Evolutionary conservation across 1,140 invertebrate genomes (phyloP).

Genomic region (Eulimnadia texana): DNA sequence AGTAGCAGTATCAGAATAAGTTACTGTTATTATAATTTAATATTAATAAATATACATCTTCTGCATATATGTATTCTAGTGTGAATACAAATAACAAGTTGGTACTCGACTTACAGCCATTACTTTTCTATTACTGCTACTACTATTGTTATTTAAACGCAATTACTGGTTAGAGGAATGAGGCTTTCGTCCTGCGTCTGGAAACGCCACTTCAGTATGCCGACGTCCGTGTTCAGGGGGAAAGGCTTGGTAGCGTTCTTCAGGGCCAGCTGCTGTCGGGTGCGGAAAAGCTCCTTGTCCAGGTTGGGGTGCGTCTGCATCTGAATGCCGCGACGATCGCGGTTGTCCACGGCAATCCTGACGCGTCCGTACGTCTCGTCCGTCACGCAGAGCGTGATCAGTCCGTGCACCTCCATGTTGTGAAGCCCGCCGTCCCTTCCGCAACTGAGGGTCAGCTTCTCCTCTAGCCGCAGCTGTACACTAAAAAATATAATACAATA

Average conservation of each 20-base stretch:
- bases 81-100: too few relatives aligned
- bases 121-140: too few relatives aligned
- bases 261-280: constrained; percentile 54
- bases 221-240: constrained; percentile 89
- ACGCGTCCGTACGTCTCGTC: constrained; percentile 77
- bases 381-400: constrained; percentile 72
- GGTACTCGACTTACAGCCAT: too few relatives aligned
- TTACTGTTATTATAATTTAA: too few relatives aligned
- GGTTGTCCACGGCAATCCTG: constrained; percentile 50
- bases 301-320: constrained; percentile 91
- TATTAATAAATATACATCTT: too few relatives aligned
- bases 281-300: constrained; percentile 87
- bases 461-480: constrained; percentile 71
- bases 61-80: too few relatives aligned
- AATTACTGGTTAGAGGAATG: constrained; percentile 66
- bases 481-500: constrained; percentile 34
- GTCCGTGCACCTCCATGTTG: constrained; percentile 77
- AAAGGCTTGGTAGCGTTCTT: constrained; percentile 89
- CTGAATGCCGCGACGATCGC: constrained; percentile 62
- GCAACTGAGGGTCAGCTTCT: constrained; percentile 69
- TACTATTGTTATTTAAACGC: background rate
- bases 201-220: constrained; percentile 90
- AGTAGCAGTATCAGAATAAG: too few relatives aligned
- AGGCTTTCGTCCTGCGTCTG: constrained; percentile 62
- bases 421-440: constrained; percentile 88